Conservation (phyloP, 2,113 vertebrate genomes). For the Pachyramphus minor region DNA sequence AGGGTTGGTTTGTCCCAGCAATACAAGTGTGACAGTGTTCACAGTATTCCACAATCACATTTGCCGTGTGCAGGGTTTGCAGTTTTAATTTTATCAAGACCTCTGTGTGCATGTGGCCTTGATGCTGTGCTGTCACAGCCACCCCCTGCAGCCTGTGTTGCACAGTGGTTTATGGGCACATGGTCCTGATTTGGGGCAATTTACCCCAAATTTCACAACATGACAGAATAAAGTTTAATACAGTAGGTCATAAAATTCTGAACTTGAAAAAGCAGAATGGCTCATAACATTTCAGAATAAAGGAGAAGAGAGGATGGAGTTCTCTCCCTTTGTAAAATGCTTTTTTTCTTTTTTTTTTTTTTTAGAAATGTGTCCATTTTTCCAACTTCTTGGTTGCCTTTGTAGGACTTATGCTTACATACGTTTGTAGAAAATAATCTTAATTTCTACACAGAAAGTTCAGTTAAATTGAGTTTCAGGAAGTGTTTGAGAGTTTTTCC, state of each 20-base stretch:
- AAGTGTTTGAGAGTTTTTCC: neutral
- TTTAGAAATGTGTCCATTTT: neutral
- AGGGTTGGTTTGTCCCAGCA: neutral
- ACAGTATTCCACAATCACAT: neutral
- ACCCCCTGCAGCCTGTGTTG: neutral
- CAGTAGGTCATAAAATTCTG: conserved; percentile 9
- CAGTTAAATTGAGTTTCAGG: neutral
- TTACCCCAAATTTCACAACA: conserved; percentile 13
- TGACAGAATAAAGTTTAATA: neutral
- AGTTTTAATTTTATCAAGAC: conserved; percentile 41
- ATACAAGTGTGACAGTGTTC: neutral
- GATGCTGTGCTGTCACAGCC: conserved; percentile 22
- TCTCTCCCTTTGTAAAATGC: neutral
- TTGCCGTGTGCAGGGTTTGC: conserved; percentile 48
- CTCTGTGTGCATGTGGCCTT: conserved; percentile 11
- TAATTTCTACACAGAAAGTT: neutral
- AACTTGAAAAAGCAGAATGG: neutral
- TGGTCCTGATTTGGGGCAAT: conserved; percentile 42
- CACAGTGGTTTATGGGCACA: conserved; percentile 11
- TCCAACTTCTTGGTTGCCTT: neutral
- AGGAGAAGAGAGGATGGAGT: neutral
- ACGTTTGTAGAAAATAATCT: neutral
- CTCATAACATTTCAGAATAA: neutral
- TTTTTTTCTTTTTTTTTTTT: neutral
- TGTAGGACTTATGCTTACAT: neutral